Evolutionary conservation across 2,113 vertebrate species (phyloP), one percentile per base, ranked within the genome.

Genomic region (Carassius carassius): DNA sequence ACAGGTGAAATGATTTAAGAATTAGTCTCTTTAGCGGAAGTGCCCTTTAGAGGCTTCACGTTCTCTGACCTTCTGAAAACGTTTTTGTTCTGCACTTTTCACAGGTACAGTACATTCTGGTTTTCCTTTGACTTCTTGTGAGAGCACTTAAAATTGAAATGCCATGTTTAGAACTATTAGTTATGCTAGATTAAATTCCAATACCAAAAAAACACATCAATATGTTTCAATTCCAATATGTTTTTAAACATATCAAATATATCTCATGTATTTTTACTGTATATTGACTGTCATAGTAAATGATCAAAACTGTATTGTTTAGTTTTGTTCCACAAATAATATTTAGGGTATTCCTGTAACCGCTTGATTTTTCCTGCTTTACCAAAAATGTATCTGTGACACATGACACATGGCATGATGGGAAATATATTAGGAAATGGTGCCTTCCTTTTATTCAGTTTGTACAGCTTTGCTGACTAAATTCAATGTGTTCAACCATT

Each of bases 1-100:
- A 62, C 58, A 56, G 37, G 69, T 85, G 44, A 70, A 74, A 65
- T 19, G 72, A 63, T 73, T 65, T 25, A 8, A 60, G n/a, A 32
- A 60, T 35, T 81, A 44, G 51, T 72, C 65, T 58, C 63, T 29
- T 85, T 60, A 69, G 78, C 23, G 44, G 62, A 81, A 81, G 44
- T 32, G 44, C 37, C 78, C 23, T 69, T 69, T 81, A 51, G 62
- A 32, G 78, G 41, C 14, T 51, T 81, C 44, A 32, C 10, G 6
- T 67, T 47, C 11, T 81, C 25, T 65, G 23, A 79, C 78, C 78
- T 79, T 76, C 60, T 81, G 44, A 69, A 51, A 81, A 19, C 25
- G 11, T 69, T 63, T 32, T 41, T 67, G 62, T 51, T 76, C 44
- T 54, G 44, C 74, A 54, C 25, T 54, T 76, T 54, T 4, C 47